phyloP scores from a whole-genome alignment of 2,797 vertebrate species.

The Sebastes trivittatus region DNA sequence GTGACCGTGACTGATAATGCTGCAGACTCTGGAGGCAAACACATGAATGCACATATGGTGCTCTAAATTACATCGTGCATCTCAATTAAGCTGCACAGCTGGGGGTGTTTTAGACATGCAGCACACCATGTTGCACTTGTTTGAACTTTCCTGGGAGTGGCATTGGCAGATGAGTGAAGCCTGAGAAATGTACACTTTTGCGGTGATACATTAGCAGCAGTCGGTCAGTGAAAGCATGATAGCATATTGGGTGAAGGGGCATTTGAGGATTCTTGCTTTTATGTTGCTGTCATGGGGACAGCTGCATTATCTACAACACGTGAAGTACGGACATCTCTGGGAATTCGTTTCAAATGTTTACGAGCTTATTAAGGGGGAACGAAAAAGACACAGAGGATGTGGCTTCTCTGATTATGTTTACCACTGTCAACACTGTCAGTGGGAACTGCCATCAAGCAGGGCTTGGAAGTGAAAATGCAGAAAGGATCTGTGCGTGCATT shows the following conservation, averaged over 20 bases:
- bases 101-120: slow-evolving; percentile 3
- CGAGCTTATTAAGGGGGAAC: slow-evolving; percentile 4
- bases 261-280: slow-evolving; percentile 21
- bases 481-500: background rate
- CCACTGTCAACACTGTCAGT: slow-evolving; percentile 1
- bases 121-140: background rate
- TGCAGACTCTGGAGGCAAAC: slow-evolving; percentile 27
- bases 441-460: background rate
- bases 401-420: slow-evolving; percentile 12
- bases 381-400: background rate
- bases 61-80: slow-evolving; percentile 43
- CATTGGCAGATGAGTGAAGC: slow-evolving; percentile 7
- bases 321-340: background rate
- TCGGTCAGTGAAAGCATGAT: background rate
- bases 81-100: slow-evolving; percentile 51
- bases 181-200: background rate
- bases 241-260: background rate
- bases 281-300: slow-evolving; percentile 5
- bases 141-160: slow-evolving; percentile 2
- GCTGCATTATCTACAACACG: background rate
- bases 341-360: slow-evolving; percentile 23
- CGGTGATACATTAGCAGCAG: background rate
- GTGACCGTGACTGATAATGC: slow-evolving; percentile 22
- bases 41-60: slow-evolving; percentile 45
- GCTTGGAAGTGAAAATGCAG: background rate